Conservation (phyloP, 2,113 vertebrate species). For the Notarius lentiginosus region DNA sequence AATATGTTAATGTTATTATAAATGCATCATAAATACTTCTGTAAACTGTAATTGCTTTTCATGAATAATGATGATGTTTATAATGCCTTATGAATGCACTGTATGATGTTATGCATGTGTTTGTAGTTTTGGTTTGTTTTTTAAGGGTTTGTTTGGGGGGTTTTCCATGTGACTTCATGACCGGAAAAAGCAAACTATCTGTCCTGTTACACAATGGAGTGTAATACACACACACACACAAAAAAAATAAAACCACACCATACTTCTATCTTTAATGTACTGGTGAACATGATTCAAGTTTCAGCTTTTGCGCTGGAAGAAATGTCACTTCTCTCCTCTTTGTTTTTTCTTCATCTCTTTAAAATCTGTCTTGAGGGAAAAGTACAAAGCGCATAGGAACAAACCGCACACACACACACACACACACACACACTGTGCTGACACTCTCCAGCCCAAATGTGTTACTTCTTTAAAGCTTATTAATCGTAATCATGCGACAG, state of each 20-base stretch:
- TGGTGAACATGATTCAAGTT: conserved; percentile 2
- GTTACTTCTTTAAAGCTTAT: neutral
- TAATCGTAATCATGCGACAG: neutral
- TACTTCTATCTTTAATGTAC: neutral
- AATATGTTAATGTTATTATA: neutral
- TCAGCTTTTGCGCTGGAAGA: neutral
- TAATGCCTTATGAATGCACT: neutral
- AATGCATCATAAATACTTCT: neutral
- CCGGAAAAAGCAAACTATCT: neutral
- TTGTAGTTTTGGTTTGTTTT: neutral
- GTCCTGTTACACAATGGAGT: neutral
- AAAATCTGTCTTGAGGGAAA: neutral
- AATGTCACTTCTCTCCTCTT: conserved; percentile 27
- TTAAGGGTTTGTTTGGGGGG: neutral
- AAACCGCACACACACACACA: conserved; percentile 15
- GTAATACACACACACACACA: conserved; percentile 25
- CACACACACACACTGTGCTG: neutral
- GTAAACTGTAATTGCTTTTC: neutral
- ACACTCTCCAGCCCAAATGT: neutral
- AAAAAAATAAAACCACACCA: conserved; percentile 17
- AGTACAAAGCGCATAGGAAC: neutral
- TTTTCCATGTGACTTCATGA: conserved; percentile 17
- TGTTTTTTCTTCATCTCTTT: conserved; percentile 36
- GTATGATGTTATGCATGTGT: neutral
- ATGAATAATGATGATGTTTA: neutral